Evolutionary conservation across 2,797 vertebrate species (phyloP).

Genomic region (Premnoplex brunnescens): DNA sequence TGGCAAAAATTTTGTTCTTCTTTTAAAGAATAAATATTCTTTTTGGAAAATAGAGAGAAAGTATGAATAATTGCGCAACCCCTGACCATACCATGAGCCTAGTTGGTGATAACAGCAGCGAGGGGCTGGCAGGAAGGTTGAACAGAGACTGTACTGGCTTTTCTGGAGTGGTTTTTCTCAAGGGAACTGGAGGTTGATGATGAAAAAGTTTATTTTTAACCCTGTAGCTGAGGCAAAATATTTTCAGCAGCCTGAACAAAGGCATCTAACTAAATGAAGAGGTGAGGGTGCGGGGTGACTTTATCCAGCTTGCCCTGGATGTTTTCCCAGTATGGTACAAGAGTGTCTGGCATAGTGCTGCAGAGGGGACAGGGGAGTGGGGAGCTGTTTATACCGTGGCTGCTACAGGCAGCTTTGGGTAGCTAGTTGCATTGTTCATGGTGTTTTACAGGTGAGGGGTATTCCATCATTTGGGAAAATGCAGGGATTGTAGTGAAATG

Average conservation of each 20-base stretch:
- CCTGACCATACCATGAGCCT: neutral
- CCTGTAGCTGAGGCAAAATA: neutral
- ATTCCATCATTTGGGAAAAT: neutral
- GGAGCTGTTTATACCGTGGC: neutral
- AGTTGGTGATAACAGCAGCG: neutral
- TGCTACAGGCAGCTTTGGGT: neutral
- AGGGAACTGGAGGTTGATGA: neutral
- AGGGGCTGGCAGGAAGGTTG: neutral
- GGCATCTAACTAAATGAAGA: neutral
- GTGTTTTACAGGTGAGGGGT: neutral
- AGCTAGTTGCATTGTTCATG: neutral
- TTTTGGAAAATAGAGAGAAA: neutral
- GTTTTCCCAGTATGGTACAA: fast-evolving
- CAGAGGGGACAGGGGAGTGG: neutral
- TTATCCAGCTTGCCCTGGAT: neutral
- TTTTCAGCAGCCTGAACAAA: slow-evolving; percentile 8
- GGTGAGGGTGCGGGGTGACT: neutral
- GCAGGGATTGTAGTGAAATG: neutral
- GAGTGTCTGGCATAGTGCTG: neutral
- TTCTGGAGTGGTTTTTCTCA: neutral
- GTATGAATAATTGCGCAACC: neutral
- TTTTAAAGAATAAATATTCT: neutral
- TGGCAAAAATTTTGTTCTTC: neutral
- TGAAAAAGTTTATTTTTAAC: slow-evolving; percentile 39
- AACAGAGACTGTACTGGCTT: neutral